Percentiles rank a stretch among this genome's conserved stretches.
Evolutionary conservation across 2,113 vertebrate genomes (phyloP).

Genomic region (Petroica traversi): DNA sequence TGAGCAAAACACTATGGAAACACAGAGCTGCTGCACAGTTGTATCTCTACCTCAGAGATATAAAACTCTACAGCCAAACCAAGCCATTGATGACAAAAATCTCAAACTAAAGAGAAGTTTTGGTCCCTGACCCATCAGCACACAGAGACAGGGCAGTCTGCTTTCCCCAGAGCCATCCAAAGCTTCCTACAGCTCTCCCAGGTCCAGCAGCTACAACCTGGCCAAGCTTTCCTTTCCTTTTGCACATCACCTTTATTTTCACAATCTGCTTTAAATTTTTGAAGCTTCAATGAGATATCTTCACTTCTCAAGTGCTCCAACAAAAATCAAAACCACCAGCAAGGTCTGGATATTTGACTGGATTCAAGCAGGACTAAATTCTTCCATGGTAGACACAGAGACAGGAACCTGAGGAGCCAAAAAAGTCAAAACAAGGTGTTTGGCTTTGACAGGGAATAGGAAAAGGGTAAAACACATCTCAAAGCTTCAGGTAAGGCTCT

Average conservation of each 20-base stretch:
- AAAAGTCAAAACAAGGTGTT: background rate
- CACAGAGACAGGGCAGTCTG: fast-evolving
- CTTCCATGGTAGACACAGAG: background rate
- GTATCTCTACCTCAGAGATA: background rate
- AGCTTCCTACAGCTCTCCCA: background rate
- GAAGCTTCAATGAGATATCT: background rate
- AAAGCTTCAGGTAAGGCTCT: background rate
- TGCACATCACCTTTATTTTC: background rate
- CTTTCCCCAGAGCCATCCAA: background rate
- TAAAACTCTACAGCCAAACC: background rate
- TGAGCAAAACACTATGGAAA: fast-evolving
- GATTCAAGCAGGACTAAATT: background rate
- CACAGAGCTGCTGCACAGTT: background rate
- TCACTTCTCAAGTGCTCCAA: background rate
- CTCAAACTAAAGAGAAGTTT: background rate
- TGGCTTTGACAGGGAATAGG: background rate
- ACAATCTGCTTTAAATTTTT: background rate
- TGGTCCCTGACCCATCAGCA: background rate
- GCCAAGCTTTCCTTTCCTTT: background rate
- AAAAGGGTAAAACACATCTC: background rate
- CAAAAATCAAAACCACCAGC: background rate
- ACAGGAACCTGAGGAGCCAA: background rate
- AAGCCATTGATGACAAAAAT: background rate
- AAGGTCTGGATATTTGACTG: background rate
- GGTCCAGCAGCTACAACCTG: background rate